phyloP scores from a whole-genome alignment of 2,888 invertebrate species.

The Diaprepes abbreviatus region DNA sequence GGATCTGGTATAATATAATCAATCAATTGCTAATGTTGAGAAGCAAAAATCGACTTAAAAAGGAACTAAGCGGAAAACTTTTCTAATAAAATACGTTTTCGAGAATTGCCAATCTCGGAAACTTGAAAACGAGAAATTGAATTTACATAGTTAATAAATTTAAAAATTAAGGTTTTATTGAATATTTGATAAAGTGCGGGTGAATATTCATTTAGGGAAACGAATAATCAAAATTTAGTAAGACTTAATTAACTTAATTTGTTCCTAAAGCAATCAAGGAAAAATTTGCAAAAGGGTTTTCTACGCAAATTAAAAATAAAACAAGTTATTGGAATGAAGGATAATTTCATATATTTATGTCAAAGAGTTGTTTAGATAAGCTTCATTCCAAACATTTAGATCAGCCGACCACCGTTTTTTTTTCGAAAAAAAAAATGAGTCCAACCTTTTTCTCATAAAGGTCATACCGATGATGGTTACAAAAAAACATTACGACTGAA shows the following conservation, averaged over 20 bases:
- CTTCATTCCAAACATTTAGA: too few species aligned
- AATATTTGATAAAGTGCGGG: background rate
- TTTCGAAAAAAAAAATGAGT: too few species aligned
- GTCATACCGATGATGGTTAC: too few species aligned
- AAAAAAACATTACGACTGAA: too few species aligned
- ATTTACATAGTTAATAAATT: slow-evolving; percentile 18
- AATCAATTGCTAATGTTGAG: background rate
- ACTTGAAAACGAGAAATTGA: slow-evolving; percentile 16
- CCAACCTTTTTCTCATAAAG: too few species aligned
- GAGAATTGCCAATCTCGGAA: slow-evolving; percentile 5
- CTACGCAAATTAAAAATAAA: too few species aligned
- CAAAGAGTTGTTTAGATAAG: too few species aligned
- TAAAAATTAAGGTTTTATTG: slow-evolving; percentile 3
- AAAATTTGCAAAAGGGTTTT: too few species aligned
- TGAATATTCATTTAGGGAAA: slow-evolving; percentile 8
- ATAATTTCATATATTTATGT: too few species aligned
- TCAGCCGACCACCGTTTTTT: too few species aligned
- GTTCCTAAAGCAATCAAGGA: too few species aligned
- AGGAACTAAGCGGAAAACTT: slow-evolving; percentile 15
- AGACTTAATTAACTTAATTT: background rate
- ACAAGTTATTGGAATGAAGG: too few species aligned
- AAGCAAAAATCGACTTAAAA: slow-evolving; percentile 7
- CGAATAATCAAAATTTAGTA: background rate
- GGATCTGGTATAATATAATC: background rate
- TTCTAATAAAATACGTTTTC: slow-evolving; percentile 11